Conservation (phyloP, 2,888 invertebrate genomes). For the Acanthococcus lagerstroemiae region DNA sequence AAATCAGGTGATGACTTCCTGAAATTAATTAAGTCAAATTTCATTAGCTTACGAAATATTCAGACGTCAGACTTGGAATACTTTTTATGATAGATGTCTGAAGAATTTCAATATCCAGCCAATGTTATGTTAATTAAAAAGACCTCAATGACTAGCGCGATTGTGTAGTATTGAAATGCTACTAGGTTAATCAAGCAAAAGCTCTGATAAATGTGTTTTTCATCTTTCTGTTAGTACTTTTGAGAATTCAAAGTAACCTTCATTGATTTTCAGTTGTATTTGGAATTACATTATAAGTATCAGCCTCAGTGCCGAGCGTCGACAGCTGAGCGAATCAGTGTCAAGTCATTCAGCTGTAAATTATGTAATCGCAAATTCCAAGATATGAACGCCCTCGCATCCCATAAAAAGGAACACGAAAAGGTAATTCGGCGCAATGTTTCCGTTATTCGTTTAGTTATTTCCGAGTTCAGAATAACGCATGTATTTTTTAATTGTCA, state of each 20-base stretch:
- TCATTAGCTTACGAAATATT: no score
- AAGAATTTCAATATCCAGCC: no score
- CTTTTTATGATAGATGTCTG: no score
- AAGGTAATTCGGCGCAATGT: conserved; percentile 44
- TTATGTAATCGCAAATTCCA: conserved; percentile 49
- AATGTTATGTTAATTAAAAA: no score
- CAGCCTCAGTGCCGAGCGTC: conserved; percentile 14
- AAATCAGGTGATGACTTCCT: conserved; percentile 43
- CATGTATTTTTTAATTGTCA: not conserved
- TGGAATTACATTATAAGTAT: conserved; percentile 21
- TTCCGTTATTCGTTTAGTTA: not conserved
- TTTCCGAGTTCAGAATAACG: not conserved
- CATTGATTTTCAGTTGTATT: conserved; percentile 4
- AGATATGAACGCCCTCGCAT: conserved; percentile 43
- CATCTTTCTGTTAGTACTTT: not conserved
- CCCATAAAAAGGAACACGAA: conserved; percentile 48
- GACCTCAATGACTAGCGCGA: no score
- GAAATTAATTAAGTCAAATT: not conserved
- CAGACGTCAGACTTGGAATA: no score
- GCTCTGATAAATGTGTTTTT: no score
- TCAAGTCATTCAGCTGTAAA: conserved; percentile 42
- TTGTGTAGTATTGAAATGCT: no score
- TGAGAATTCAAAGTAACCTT: not conserved
- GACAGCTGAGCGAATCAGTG: no score
- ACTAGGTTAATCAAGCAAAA: no score